phyloP scores from a whole-genome alignment of 2,113 vertebrate species.

The Aegotheles bennettii region DNA sequence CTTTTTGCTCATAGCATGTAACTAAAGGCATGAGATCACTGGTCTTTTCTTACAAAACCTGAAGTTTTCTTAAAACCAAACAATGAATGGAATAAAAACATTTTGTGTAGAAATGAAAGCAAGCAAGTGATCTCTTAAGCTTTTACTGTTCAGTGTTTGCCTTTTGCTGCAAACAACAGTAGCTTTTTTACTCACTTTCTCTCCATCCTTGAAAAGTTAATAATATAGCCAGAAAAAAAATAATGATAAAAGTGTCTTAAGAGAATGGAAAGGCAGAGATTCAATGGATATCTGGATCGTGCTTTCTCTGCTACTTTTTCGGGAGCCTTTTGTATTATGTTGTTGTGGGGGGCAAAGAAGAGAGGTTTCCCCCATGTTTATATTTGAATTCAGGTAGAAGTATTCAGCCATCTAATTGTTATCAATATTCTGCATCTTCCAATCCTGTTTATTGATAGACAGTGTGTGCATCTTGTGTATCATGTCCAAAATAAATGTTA shows the following conservation, averaged over 20 bases:
- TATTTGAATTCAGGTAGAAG: conserved; percentile 31
- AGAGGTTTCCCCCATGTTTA: neutral
- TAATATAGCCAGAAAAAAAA: neutral
- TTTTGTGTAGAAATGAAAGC: neutral
- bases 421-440: neutral
- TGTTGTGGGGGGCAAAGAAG: neutral
- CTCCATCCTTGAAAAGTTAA: neutral
- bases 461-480: neutral
- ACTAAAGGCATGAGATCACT: neutral
- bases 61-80: neutral
- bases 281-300: neutral
- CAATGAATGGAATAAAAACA: neutral
- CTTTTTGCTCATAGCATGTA: neutral
- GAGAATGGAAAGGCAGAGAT: neutral
- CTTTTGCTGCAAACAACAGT: neutral
- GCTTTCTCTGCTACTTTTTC: neutral
- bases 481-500: neutral
- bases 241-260: neutral
- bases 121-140: neutral
- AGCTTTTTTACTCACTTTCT: neutral
- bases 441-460: neutral
- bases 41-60: neutral
- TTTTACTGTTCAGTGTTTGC: neutral
- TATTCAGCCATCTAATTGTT: conserved; percentile 6
- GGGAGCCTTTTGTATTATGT: neutral